phyloP scores from a whole-genome alignment of 2,888 invertebrate genomes.

The Heteropelma amictum region DNA sequence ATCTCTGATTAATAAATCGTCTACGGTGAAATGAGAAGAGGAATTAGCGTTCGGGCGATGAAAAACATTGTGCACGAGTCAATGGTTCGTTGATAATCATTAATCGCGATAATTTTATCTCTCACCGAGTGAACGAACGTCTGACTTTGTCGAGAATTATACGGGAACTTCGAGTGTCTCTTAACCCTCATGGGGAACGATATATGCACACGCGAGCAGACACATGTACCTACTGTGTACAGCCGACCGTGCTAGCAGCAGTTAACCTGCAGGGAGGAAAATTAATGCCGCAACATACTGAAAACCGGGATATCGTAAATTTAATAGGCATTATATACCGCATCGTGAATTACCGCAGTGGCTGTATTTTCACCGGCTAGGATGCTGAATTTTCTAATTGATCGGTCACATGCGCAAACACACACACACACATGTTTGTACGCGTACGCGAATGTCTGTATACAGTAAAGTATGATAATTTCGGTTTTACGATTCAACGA shows the following conservation, averaged over 20 bases:
- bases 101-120: conserved; percentile 38
- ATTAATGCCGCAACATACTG: conserved; percentile 26
- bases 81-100: conserved; percentile 31
- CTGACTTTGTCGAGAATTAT: conserved; percentile 26
- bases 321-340: conserved; percentile 39
- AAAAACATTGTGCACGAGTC: conserved; percentile 27
- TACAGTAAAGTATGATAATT: conserved; percentile 33
- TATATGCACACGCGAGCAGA: background rate
- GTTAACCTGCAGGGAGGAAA: background rate
- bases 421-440: background rate
- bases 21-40: too few species aligned
- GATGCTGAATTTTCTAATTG: conserved; percentile 38
- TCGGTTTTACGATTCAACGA: conserved; percentile 5
- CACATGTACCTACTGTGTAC: too few species aligned
- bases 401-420: conserved; percentile 20
- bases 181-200: conserved; percentile 1
- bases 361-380: conserved; percentile 11
- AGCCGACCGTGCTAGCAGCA: conserved; percentile 7
- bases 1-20: too few species aligned
- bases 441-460: conserved; percentile 5
- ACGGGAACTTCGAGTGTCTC: background rate
- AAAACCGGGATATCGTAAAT: conserved; percentile 45
- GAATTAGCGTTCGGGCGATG: background rate
- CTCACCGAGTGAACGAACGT: conserved; percentile 26
- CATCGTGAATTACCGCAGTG: conserved; percentile 44